These are phyloP conservation scores for Scaptomyza reducta DNA, from an alignment of 2,888 invertebrate species.

Conservation along the genomic window DNA sequence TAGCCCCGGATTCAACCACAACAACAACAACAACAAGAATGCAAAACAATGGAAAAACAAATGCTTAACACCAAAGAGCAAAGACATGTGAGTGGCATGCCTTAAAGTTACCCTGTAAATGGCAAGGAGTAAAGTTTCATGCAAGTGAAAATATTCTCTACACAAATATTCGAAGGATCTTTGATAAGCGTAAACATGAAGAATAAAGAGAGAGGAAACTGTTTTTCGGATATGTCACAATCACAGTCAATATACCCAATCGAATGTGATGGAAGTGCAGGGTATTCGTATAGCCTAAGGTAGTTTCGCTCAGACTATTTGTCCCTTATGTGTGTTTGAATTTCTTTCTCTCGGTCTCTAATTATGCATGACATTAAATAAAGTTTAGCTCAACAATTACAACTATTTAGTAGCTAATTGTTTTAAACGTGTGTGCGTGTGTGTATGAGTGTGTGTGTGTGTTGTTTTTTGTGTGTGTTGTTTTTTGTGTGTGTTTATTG, in stretches of 20 bases:
- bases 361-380: constrained; percentile 74
- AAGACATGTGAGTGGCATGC: neutral
- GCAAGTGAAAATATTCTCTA: too few species aligned
- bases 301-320: constrained; percentile 13
- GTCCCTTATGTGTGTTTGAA: neutral
- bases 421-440: constrained; percentile 19
- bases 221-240: too few species aligned
- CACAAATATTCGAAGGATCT: too few species aligned
- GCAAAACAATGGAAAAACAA: constrained; percentile 26
- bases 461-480: neutral
- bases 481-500: neutral
- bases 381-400: constrained; percentile 77
- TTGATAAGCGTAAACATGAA: too few species aligned
- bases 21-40: constrained; percentile 18
- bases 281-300: constrained; percentile 42
- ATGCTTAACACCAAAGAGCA: constrained; percentile 4
- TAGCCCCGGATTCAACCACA: constrained; percentile 51
- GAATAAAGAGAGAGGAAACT: too few species aligned
- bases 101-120: constrained; percentile 7
- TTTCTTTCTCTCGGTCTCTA: constrained; percentile 39
- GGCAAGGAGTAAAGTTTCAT: neutral
- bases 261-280: constrained; percentile 1
- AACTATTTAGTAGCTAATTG: constrained; percentile 78
- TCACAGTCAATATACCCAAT: neutral
- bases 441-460: neutral